Base-by-base conservation (phyloP, 2,113 vertebrate species). In the Platanista minor region DNA sequence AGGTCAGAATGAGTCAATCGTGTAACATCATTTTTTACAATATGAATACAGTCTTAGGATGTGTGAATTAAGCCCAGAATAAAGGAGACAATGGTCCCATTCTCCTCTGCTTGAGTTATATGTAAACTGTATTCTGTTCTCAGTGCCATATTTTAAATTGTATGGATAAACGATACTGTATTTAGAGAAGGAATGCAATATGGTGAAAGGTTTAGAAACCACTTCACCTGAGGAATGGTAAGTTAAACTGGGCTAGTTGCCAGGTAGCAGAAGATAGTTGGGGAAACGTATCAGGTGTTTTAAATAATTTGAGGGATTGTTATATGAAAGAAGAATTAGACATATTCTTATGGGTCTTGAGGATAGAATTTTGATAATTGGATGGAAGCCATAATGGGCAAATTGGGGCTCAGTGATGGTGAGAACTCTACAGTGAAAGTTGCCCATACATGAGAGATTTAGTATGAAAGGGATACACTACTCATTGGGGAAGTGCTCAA, bases 291-390 rank as follows among this genome's bases (percentile, higher is more conserved):
- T 66, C n/a, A 67, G 33, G 20, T 59, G 29, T 41, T 90, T 87
- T 91, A 14, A 77, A 61, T 25, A 78, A 84, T 84, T 90, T 66
- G 33, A 91, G 29, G 14, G 36, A 39, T 83, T 90, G 21, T 94
- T 88, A 46, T 77, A 8, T 57, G 54, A 74, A 88, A 80, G 33
- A 81, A 88, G 64, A 41, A 87, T 85, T 87, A 23, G n/a, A 31
- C 2, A 71, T 91, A 75, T 75, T 95, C 93, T 20, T 75, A 69
- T 75, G 13, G 52, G 8, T 46, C 33, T 64, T 57, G 36, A 69
- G 13, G 46, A 82, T 85, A 85, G 75, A 93, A 96, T 94, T 85
- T 86, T 95, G 71, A 49, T 91, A 95, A 62, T 11, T 84, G 17
- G 36, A 62, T 75, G 31, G 36, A 88, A 97, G 8, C 31, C 11